These are phyloP conservation scores for Chinchilla lanigera DNA, from an alignment of 2,113 vertebrate species.

Conservation along the genomic window DNA sequence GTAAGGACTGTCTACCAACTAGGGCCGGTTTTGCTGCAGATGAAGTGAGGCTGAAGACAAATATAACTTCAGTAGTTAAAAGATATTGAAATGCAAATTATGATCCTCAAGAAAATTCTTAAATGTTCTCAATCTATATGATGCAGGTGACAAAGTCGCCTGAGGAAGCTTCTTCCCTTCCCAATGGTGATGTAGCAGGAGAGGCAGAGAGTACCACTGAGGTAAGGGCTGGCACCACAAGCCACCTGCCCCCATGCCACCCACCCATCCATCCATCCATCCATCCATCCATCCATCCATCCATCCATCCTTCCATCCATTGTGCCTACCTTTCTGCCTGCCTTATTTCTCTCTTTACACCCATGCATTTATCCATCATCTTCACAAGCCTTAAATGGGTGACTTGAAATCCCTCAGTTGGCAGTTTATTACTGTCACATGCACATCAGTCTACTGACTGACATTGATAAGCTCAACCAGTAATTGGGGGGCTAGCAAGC, in stretches of 20 bases:
- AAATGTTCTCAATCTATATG: conserved; percentile 44
- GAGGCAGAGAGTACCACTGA: conserved; percentile 66
- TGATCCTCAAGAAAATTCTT: conserved; percentile 2
- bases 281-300: background rate
- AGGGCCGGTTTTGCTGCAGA: background rate
- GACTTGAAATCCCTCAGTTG: background rate
- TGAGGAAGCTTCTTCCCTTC: conserved; percentile 56
- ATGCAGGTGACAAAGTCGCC: conserved; percentile 70
- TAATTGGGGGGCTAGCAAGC: too few relatives aligned
- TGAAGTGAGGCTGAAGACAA: background rate
- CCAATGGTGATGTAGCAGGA: conserved; percentile 70
- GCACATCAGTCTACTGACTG: background rate
- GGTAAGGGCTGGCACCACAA: conserved; percentile 52
- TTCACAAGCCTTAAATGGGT: background rate
- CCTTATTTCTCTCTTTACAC: background rate
- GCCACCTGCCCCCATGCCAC: too few relatives aligned
- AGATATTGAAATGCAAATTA: background rate
- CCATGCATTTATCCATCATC: background rate
- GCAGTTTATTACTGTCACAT: background rate
- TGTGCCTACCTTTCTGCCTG: background rate
- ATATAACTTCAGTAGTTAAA: background rate
- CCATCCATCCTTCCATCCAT: background rate
- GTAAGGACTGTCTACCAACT: background rate
- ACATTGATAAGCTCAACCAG: background rate
- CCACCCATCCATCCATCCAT: background rate